Evolutionary conservation across 1,140 invertebrate species (phyloP), one percentile per base, ranked within the genome.

Genomic region (Maconellicoccus hirsutus): DNA sequence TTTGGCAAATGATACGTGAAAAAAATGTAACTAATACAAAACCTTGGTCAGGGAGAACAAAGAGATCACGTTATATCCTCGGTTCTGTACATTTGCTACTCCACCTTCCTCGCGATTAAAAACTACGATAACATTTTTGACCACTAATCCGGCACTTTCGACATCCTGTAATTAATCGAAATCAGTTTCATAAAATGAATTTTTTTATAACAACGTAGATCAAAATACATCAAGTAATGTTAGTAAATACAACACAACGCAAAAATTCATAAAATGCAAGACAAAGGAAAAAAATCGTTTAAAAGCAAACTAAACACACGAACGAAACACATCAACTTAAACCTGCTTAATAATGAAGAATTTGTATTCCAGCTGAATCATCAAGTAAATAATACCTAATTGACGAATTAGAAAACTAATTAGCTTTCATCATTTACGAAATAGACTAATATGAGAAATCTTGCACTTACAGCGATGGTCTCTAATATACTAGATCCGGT

Each of bases 51-150:
- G 80, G 0, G 85, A 87, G 59, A 88, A 86, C 0, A 93, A 77
- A 71, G 84, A 84, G 76, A 86, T 86, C 77, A 93, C 83, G 73
- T 82, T 81, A 12, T 98, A 87, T 42, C 87, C 87, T 76, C 89
- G 81, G 52, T 84, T 78, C 69, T 82, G 77, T 0, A 98, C 80
- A 77, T 91, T 90, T 16, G 85, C 78, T 19, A 76, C 79, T 1
- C 92, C 96, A 6, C 94, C 95, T 81, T 98, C 96, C 80, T 96
- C 87, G 71, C 96, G 84, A 77, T 99, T 89, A n/a, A 99, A 81
- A 42, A 98, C 84, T 0, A 97, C 90, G 27, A 98, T 81, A 7
- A 90, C 89, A 78, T 96, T 86, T 2, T 81, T 87, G 0, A 93
- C 89, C 59, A 82, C 78, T 8, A 95, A 78, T 0, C 89, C 92